Percentiles rank a stretch among this genome's conserved stretches.
These are phyloP conservation scores for Poeciliopsis occidentalis DNA, from an alignment of 2,113 vertebrate species.

Conservation along the genomic window DNA sequence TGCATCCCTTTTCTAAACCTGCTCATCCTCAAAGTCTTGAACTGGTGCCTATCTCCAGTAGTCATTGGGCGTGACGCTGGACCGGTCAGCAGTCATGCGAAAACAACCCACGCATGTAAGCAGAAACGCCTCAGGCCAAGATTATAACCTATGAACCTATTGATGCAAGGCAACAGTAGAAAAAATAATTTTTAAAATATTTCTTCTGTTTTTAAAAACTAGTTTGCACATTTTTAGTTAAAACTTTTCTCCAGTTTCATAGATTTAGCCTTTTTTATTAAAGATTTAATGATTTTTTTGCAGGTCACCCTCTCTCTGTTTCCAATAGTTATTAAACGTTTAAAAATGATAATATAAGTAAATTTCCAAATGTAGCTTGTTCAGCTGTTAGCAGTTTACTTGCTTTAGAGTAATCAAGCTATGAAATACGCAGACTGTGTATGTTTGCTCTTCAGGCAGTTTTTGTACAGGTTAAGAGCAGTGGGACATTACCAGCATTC, in stretches of 20 bases:
- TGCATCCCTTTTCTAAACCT: neutral
- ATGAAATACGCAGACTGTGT: slow-evolving; percentile 5
- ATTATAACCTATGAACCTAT: neutral
- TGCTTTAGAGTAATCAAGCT: slow-evolving; percentile 2
- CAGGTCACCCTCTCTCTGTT: neutral
- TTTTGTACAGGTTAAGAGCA: slow-evolving; percentile 21
- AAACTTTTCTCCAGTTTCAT: neutral
- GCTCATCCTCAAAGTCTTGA: too few relatives aligned
- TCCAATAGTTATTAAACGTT: neutral
- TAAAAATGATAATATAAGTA: too few relatives aligned
- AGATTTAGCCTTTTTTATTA: neutral
- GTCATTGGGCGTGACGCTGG: too few relatives aligned
- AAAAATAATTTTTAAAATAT: neutral
- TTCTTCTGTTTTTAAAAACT: neutral
- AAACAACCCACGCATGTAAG: neutral
- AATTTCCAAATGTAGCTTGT: too few relatives aligned
- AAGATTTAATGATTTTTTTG: neutral
- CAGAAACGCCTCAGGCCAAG: neutral
- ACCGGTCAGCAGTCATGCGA: too few relatives aligned
- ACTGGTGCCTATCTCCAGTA: too few relatives aligned
- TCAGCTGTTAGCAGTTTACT: neutral
- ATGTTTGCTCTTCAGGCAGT: slow-evolving; percentile 32
- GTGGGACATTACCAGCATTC: slow-evolving; percentile 59
- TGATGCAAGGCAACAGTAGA: neutral
- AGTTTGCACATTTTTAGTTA: neutral